Conservation (phyloP, 2,888 invertebrate genomes). For the Lysandra bellargus region DNA sequence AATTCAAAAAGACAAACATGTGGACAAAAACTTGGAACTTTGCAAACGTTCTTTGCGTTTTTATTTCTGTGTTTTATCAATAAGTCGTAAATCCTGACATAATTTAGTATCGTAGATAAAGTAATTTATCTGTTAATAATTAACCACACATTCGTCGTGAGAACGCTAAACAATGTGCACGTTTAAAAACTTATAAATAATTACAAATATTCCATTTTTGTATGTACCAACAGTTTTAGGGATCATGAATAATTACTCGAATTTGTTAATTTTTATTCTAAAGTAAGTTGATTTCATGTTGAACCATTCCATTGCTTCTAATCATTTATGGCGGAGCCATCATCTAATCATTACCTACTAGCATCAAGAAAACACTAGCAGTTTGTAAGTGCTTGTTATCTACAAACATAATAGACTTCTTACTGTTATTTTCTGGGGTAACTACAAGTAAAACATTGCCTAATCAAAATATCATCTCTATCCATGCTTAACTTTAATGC, state of each 20-base stretch:
- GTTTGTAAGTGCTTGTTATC: too few relatives aligned
- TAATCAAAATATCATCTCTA: too few relatives aligned
- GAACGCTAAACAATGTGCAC: background rate
- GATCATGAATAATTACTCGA: background rate
- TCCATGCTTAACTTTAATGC: too few relatives aligned
- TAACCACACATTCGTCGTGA: background rate
- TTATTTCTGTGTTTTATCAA: background rate
- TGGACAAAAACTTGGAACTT: background rate
- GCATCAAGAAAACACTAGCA: background rate
- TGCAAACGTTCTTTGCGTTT: background rate
- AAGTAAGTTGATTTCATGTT: constrained; percentile 12
- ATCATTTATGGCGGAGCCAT: background rate
- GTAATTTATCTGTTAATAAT: constrained; percentile 21
- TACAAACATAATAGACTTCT: background rate
- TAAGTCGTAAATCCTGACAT: background rate
- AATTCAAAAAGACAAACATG: background rate
- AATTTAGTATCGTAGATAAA: constrained; percentile 3
- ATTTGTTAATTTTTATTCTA: background rate
- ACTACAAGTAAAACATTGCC: too few relatives aligned
- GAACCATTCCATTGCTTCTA: background rate
- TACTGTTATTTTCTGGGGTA: too few relatives aligned
- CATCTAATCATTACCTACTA: background rate
- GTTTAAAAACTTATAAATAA: background rate
- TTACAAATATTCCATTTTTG: background rate
- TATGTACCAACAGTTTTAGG: background rate